Evolutionary conservation across 2,113 vertebrate species (phyloP).

Genomic region (Leucopternis melanops): DNA sequence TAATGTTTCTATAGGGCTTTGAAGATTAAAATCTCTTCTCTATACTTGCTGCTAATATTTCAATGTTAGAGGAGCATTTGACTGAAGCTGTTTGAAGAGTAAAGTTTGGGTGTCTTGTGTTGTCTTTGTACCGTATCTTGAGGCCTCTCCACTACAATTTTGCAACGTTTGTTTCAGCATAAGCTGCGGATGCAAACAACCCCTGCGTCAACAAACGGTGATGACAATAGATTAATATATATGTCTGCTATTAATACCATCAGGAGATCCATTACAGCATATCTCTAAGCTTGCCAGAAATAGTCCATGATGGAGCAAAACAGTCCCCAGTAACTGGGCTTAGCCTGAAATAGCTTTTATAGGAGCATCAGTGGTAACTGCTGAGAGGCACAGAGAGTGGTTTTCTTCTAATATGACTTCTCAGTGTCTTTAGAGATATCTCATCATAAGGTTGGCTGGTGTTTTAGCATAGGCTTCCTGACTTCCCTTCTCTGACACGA

Average conservation of each 20-base stretch:
- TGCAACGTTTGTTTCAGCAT: background rate
- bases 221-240: background rate
- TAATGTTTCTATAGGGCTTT: slow-evolving; percentile 42
- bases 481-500: background rate
- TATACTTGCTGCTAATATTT: slow-evolving; percentile 33
- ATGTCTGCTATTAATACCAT: background rate
- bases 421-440: background rate
- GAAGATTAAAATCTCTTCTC: slow-evolving; percentile 57
- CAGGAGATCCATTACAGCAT: background rate
- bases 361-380: background rate
- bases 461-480: background rate
- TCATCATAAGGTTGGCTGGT: background rate
- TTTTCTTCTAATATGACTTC: background rate
- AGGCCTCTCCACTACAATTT: background rate
- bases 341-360: background rate
- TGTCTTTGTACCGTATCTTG: slow-evolving; percentile 19
- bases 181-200: background rate
- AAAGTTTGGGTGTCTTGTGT: slow-evolving; percentile 2
- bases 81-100: slow-evolving; percentile 23
- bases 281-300: background rate
- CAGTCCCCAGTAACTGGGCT: background rate
- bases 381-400: background rate
- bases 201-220: background rate
- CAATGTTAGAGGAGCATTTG: background rate
- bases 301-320: background rate